Conservation (phyloP, 2,797 vertebrate species). For the Lutra lutra region DNA sequence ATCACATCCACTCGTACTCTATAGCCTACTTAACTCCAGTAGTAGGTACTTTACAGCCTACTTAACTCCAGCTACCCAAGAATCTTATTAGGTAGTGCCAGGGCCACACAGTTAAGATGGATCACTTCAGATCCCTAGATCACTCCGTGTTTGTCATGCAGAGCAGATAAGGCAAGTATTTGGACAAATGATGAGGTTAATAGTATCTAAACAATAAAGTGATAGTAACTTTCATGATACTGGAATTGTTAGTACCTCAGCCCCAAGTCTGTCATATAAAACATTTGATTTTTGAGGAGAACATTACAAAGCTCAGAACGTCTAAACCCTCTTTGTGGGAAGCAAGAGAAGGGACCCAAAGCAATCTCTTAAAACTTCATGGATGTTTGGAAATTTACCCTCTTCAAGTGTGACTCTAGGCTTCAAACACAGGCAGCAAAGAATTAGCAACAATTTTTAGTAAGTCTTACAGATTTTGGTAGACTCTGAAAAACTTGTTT, state of each 20-base stretch:
- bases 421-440: constrained; percentile 17
- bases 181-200: neutral
- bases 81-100: neutral
- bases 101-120: neutral
- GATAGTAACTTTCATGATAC: neutral
- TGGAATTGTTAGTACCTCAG: neutral
- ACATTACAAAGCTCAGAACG: neutral
- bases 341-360: neutral
- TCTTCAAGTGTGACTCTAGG: neutral
- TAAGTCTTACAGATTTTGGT: constrained; percentile 90
- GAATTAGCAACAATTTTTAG: constrained; percentile 10
- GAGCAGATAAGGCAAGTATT: neutral
- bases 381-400: constrained; percentile 19
- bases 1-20: neutral
- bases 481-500: constrained; percentile 93
- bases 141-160: neutral
- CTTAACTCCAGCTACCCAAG: neutral
- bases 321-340: neutral
- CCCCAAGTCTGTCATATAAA: neutral
- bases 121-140: neutral
- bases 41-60: neutral
- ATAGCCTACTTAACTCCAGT: neutral
- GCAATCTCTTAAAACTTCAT: neutral
- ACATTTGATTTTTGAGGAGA: neutral
- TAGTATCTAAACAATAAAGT: neutral